Base-by-base conservation (phyloP, 2,888 invertebrate genomes). In the Orthosia incerta region DNA sequence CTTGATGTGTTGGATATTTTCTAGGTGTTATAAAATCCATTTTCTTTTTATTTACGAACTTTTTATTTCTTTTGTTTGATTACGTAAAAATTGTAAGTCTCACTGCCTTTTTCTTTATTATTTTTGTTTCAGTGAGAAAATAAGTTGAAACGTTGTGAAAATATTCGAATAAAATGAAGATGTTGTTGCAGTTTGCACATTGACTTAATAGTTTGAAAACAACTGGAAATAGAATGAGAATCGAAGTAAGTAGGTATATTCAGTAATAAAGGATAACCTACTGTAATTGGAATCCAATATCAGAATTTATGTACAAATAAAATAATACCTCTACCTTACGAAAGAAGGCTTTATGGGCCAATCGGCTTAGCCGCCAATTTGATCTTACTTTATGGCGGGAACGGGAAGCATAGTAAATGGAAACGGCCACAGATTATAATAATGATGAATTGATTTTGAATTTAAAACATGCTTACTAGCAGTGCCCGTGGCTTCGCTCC, bases 331-430 rank as follows among this genome's bases (percentile, higher is more conserved):
- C 57, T 31, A 31, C 39, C 66, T 56, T 50, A 55, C 23, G 20
- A 63, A 59, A 71, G 55, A 66, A 67, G 46, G 61, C 13, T 74
- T 45, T 68, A 59, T 4, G 69, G 67, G 51, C 48, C 63, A 71
- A 76, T 72, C 73, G 68, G 74, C 79, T 74, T 79, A 63, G 66
- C 70, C 75, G 79, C 72, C 70, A 80, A 79, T 79, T 69, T 73
- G 77, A 83, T 81, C 74, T 71, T 68, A 73, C 60, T 85, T 83
- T 83, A 83, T 79, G 74, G 72, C 70, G 72, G 76, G 65, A 79
- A 71, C 66, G 74, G 76, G 63, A 76, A 69, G 60, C 61, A 66
- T 70, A 67, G 61, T 57, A 60, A 57, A 66, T 73, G 60, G 57
- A 20, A 76, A 53, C 64, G 50, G 51, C 74, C 50, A 82, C 50